Conservation (phyloP, 2,113 vertebrate species). For the Elephantulus edwardii region DNA sequence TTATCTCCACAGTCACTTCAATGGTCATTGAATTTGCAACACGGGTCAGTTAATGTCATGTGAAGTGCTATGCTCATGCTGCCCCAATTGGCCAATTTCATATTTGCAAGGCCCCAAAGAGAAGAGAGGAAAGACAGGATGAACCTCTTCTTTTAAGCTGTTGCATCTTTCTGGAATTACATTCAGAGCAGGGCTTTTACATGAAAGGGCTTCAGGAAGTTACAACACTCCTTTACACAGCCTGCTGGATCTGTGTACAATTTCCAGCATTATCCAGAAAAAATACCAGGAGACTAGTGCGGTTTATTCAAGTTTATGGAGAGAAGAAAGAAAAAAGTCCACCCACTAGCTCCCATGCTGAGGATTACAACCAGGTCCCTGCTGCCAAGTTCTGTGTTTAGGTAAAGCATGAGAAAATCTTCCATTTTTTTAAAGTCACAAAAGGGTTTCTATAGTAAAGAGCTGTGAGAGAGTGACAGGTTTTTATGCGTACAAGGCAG, state of each 20-base stretch:
- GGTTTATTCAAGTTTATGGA: conserved; percentile 93
- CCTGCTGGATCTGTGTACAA: conserved; percentile 85
- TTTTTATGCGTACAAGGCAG: conserved; percentile 92
- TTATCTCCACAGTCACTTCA: conserved; percentile 51
- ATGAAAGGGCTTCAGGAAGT: conserved; percentile 85
- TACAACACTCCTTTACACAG: conserved; percentile 85
- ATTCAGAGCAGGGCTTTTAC: conserved; percentile 76
- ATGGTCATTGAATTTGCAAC: conserved; percentile 43
- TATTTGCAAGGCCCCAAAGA: conserved; percentile 52
- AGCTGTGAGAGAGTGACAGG: conserved; percentile 86
- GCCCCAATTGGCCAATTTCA: conserved; percentile 66
- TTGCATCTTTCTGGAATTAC: conserved; percentile 69
- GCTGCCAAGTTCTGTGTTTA: conserved; percentile 95
- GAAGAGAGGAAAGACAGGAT: conserved; percentile 24
- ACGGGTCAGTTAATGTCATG: conserved; percentile 62
- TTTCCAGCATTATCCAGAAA: conserved; percentile 90
- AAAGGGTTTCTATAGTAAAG: conserved; percentile 86
- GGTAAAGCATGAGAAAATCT: conserved; percentile 92
- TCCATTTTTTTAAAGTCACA: conserved; percentile 88
- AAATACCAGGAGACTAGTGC: conserved; percentile 94
- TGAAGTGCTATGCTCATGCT: conserved; percentile 54
- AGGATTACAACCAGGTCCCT: conserved; percentile 91
- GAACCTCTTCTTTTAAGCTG: conserved; percentile 57
- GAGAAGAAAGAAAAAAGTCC: conserved; percentile 86
- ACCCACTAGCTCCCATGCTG: conserved; percentile 91